Conservation (phyloP, 2,113 vertebrate species). For the Pangasianodon gigas region DNA sequence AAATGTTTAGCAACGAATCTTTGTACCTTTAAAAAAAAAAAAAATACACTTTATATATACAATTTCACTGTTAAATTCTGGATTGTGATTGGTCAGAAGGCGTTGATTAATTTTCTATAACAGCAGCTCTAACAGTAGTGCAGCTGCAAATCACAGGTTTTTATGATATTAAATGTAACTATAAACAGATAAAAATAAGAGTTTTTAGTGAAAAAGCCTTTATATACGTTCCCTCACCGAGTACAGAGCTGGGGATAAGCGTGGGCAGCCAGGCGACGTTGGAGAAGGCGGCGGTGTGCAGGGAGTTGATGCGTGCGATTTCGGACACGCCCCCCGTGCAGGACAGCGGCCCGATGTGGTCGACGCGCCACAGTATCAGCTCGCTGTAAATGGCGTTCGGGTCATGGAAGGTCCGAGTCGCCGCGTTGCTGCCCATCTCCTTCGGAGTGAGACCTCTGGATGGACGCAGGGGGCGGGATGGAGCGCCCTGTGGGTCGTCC, state of each 20-base stretch:
- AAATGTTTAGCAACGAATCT: background rate
- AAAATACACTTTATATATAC: background rate
- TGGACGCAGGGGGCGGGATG: conserved; percentile 67
- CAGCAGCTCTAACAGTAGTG: background rate
- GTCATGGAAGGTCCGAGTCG: conserved; percentile 93
- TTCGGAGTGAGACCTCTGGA: conserved; percentile 71
- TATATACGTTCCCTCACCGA: conserved; percentile 77
- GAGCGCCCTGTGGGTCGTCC: conserved; percentile 71
- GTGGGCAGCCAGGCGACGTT: conserved; percentile 98
- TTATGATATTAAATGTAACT: background rate
- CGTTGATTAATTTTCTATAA: too few relatives aligned
- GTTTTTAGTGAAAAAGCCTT: too few relatives aligned
- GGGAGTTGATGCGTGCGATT: conserved; percentile 94
- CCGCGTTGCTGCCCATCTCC: conserved; percentile 89
- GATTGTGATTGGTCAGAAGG: background rate
- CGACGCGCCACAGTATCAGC: conserved; percentile 96
- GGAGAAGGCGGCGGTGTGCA: conserved; percentile 95
- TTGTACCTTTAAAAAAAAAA: too few relatives aligned
- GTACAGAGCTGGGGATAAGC: conserved; percentile 94
- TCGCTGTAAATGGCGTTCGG: conserved; percentile 98
- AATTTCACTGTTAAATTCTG: background rate
- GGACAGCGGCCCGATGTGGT: conserved; percentile 96
- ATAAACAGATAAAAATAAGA: too few relatives aligned
- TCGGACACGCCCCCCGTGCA: conserved; percentile 97
- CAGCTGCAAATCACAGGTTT: background rate